These are phyloP conservation scores for Platyrinchus mystaceus DNA, from an alignment of 2,797 vertebrate genomes.

Conservation along the genomic window DNA sequence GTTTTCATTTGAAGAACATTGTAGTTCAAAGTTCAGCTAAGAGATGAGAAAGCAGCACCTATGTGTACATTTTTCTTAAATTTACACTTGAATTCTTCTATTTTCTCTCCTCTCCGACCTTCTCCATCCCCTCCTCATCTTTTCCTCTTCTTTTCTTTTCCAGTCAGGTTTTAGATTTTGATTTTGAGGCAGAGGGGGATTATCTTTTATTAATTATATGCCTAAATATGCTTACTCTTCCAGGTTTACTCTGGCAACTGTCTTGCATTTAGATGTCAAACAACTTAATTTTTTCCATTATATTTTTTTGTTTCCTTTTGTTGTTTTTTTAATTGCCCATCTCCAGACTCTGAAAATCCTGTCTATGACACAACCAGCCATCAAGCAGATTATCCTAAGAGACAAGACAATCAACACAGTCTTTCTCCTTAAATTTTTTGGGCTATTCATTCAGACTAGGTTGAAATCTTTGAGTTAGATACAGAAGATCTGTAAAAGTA, in stretches of 20 bases:
- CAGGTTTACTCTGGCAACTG: background rate
- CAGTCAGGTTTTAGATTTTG: fast-evolving
- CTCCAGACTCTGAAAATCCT: background rate
- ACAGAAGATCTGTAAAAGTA: background rate
- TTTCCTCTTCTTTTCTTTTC: too few species aligned
- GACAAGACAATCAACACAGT: background rate
- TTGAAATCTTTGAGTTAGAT: background rate
- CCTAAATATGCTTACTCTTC: fast-evolving
- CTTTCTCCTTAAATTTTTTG: background rate
- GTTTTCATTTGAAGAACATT: background rate
- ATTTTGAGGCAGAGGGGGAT: fast-evolving
- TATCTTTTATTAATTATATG: background rate
- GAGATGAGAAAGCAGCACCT: background rate
- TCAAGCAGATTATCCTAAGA: background rate
- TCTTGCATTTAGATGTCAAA: background rate
- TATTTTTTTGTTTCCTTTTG: background rate
- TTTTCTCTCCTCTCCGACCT: too few species aligned
- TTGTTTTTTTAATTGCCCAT: background rate
- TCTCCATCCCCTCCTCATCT: too few species aligned
- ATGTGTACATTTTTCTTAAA: background rate
- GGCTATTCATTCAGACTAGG: background rate
- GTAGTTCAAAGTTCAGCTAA: background rate
- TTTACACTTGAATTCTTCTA: background rate
- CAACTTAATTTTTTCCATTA: background rate
- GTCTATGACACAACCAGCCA: background rate